Evolutionary conservation across 2,888 invertebrate genomes (phyloP).

Genomic region (Chloroclystis v-ata): DNA sequence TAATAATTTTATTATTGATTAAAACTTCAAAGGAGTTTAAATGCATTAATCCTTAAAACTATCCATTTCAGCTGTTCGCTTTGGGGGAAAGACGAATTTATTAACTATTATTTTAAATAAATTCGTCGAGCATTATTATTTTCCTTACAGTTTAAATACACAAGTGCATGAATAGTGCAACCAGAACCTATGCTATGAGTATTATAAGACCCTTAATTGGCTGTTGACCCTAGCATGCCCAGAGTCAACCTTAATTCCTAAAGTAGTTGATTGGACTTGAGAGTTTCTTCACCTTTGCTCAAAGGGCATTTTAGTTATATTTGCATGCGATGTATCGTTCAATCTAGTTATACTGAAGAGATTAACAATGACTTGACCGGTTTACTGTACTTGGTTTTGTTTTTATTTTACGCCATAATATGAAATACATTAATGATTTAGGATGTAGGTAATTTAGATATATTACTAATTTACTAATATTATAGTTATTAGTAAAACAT

Average conservation of each 20-base stretch:
- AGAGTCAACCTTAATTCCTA: slow-evolving; percentile 55
- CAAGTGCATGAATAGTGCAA: too few species aligned
- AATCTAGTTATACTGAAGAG: slow-evolving; percentile 3
- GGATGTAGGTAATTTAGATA: too few species aligned
- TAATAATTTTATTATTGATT: neutral
- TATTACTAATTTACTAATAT: too few species aligned
- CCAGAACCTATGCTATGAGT: slow-evolving; percentile 4
- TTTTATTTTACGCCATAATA: too few species aligned
- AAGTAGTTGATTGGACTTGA: slow-evolving; percentile 48
- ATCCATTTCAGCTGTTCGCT: slow-evolving; percentile 23
- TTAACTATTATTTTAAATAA: too few species aligned
- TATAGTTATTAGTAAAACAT: too few species aligned
- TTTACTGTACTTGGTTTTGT: too few species aligned
- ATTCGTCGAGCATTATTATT: too few species aligned
- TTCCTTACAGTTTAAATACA: neutral
- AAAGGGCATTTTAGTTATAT: slow-evolving; percentile 21
- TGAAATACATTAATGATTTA: too few species aligned
- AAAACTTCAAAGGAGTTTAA: slow-evolving; percentile 31
- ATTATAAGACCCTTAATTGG: slow-evolving; percentile 49
- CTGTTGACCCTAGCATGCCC: slow-evolving; percentile 50
- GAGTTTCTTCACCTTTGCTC: slow-evolving; percentile 25
- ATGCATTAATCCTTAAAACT: slow-evolving; percentile 30
- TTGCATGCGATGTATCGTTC: slow-evolving; percentile 11
- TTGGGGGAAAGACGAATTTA: too few species aligned
- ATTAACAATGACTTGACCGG: too few species aligned